Percentiles rank a stretch among this genome's conserved stretches.
Conservation (phyloP, 2,888 invertebrate genomes). For the Sialis fuliginosa region DNA sequence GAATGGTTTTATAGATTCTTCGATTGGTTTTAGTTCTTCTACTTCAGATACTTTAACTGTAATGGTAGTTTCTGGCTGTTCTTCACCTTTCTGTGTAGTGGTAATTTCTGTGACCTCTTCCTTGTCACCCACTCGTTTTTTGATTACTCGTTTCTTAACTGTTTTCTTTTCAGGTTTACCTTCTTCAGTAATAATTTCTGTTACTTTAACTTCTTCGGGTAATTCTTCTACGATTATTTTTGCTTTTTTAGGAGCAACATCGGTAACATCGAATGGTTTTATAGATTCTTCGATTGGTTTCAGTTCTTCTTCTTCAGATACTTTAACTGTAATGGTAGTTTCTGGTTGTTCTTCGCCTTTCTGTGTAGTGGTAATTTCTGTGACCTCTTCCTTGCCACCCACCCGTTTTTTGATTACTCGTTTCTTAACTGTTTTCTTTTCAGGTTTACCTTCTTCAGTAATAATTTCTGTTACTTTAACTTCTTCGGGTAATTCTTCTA, state of each 20-base stretch:
- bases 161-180: constrained; percentile 14
- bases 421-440: constrained; percentile 21
- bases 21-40: constrained; percentile 6
- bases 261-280: constrained; percentile 1
- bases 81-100: constrained; percentile 23
- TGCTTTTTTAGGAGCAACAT: constrained; percentile 8
- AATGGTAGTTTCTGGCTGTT: constrained; percentile 16
- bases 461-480: constrained; percentile 16
- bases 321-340: constrained; percentile 15
- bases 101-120: constrained; percentile 20
- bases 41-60: constrained; percentile 10
- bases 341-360: constrained; percentile 5
- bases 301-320: constrained; percentile 14
- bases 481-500: constrained; percentile 11
- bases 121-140: constrained; percentile 11
- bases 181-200: constrained; percentile 18
- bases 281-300: constrained; percentile 11
- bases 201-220: constrained; percentile 15
- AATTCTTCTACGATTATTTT: constrained; percentile 12
- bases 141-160: constrained; percentile 14
- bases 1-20: constrained; percentile 3
- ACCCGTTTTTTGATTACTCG: constrained; percentile 20
- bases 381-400: constrained; percentile 20
- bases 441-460: constrained; percentile 22
- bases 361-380: constrained; percentile 12